Evolutionary conservation across 1,140 invertebrate genomes (phyloP), one percentile per base, ranked within the genome.

Genomic region (Cydia splendana): DNA sequence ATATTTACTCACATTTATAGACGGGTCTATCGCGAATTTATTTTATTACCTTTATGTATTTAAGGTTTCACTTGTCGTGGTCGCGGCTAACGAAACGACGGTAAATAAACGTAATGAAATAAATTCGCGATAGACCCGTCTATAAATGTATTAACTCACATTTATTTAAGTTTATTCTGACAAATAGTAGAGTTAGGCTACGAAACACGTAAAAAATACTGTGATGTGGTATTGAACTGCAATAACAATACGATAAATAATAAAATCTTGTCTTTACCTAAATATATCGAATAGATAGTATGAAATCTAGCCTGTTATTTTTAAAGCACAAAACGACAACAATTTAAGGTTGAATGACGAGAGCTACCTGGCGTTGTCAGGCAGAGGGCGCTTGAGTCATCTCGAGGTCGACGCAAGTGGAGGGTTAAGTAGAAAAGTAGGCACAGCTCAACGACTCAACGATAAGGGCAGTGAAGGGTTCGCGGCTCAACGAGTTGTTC

Each of bases 371-470:
- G 9, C 57, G 57, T 62, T 62, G 51, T 53, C n/a, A 3, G 57
- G 9, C 57, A 7, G 57, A 62, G 57, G 57, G 57, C 57, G 57
- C 57, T 62, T 20, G 57, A 62, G 57, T 24, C 53, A 24, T 62
- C 57, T 62, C 20, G 57, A 24, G 57, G 57, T n/a, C 30, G 65
- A 7, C 15, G 28, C 65, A 9, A 67, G 65, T 67, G 30, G 65
- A 67, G 65, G 65, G 28, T 67, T 67, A 67, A 67, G 65, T 67
- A 34, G 65, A 34, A 67, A 67, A 67, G 65, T 67, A 38, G 65
- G 65, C 65, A 12, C 20, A 30, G 13, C 30, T 67, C 13, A 67
- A 7, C 24, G 28, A 38, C 30, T 67, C 13, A 67, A 7, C 24
- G 28, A 38, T 20, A 34, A 38, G 65, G 65, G 65, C 65, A 38